These are phyloP conservation scores for Centropyge bicolor DNA, from an alignment of 2,797 vertebrate species.

Conservation along the genomic window DNA sequence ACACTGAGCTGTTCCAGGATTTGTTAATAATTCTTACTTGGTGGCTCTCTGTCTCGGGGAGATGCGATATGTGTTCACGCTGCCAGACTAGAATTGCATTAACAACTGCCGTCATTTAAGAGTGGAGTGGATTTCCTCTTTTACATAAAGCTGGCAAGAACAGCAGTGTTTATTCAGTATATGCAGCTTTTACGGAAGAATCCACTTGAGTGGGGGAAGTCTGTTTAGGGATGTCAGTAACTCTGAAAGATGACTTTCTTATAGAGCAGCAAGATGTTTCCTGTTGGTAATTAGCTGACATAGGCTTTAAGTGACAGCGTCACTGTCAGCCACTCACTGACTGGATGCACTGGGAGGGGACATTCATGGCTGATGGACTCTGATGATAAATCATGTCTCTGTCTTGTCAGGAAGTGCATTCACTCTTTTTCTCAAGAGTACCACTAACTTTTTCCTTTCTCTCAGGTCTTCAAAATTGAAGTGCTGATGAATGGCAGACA, in stretches of 20 bases:
- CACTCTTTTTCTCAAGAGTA: neutral
- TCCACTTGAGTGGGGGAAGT: constrained; percentile 49
- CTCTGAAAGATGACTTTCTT: constrained; percentile 16
- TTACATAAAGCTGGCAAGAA: constrained; percentile 15
- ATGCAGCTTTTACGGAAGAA: constrained; percentile 19
- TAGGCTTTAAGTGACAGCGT: constrained; percentile 14
- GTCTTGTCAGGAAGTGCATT: neutral
- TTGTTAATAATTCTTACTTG: neutral
- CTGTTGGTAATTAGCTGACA: constrained; percentile 65
- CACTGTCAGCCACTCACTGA: constrained; percentile 1
- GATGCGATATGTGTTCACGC: neutral
- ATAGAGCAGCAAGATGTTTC: constrained; percentile 67
- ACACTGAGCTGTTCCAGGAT: neutral
- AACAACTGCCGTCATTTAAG: constrained; percentile 16
- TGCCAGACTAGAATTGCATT: constrained; percentile 13
- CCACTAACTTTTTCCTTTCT: constrained; percentile 39
- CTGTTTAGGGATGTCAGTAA: constrained; percentile 32
- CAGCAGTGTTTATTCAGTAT: neutral
- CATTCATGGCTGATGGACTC: neutral
- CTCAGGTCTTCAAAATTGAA: constrained; percentile 97
- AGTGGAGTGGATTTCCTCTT: constrained; percentile 41
- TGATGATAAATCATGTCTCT: constrained; percentile 12
- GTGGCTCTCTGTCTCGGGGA: neutral
- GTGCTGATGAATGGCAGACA: constrained; percentile 95
- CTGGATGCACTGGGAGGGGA: constrained; percentile 5